A percentile compares a stretch with the other conserved stretches of the same genome.
These are phyloP conservation scores for Lepeophtheirus nordmannii DNA, from an alignment of 2,888 invertebrate species.

Conservation along the genomic window DNA sequence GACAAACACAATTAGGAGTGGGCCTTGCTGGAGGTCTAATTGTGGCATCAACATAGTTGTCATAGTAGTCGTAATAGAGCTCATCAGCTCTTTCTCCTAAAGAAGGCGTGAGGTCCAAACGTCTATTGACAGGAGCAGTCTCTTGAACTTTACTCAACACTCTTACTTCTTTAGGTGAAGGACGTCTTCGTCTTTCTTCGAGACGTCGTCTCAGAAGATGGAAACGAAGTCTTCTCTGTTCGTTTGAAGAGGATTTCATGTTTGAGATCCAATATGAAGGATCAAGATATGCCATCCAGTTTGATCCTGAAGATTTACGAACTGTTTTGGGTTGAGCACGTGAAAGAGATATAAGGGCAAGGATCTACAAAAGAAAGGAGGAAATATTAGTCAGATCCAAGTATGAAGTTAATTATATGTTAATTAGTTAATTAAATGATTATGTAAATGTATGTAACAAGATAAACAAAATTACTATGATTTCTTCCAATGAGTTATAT, in stretches of 20 bases:
- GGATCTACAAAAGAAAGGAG: not conserved
- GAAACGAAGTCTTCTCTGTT: not conserved
- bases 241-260: not conserved
- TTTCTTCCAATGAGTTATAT: no score
- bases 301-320: not conserved
- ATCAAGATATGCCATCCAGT: not conserved
- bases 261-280: not conserved
- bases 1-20: not conserved
- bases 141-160: no score
- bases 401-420: no score
- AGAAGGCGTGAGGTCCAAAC: not conserved
- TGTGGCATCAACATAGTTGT: not conserved
- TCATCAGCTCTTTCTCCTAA: not conserved
- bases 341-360: not conserved
- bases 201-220: not conserved
- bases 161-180: no score
- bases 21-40: not conserved
- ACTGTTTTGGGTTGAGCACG: not conserved
- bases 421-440: no score
- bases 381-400: no score
- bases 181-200: not conserved
- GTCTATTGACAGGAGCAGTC: not conserved
- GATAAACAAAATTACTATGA: no score
- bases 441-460: no score
- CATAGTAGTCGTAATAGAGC: not conserved